A percentile compares a stretch with the other conserved stretches of the same genome.
phyloP scores from a whole-genome alignment of 2,113 vertebrate genomes.

The Pitta sordida region DNA sequence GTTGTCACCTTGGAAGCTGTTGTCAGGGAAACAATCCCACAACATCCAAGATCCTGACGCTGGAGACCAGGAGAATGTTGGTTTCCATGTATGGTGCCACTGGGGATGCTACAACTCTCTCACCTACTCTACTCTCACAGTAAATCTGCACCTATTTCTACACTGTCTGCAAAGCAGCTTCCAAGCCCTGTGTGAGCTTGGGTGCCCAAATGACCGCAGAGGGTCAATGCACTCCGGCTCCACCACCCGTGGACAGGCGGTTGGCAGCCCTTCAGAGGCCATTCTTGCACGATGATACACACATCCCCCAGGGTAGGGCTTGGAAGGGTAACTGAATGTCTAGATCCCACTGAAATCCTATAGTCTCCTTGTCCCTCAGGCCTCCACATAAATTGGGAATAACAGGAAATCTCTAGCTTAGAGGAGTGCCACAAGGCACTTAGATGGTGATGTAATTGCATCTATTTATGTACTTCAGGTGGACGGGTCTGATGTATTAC shows the following conservation, averaged over 20 bases:
- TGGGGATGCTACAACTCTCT: neutral
- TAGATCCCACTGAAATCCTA: conserved; percentile 54
- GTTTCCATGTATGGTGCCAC: neutral
- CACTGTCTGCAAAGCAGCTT: neutral
- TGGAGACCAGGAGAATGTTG: neutral
- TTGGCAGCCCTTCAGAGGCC: conserved; percentile 55
- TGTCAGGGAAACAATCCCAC: fast-evolving
- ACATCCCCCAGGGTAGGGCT: neutral
- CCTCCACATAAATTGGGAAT: conserved; percentile 25
- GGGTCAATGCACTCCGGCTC: fast-evolving
- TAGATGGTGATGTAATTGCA: neutral
- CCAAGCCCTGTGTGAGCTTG: neutral
- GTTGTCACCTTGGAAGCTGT: neutral
- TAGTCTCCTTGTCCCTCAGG: conserved; percentile 8
- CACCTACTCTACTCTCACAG: neutral
- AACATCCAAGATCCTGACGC: neutral
- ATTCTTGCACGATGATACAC: conserved; percentile 32
- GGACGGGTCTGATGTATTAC: neutral
- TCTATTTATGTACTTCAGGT: conserved; percentile 47
- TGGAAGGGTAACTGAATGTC: conserved; percentile 4
- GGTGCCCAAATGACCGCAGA: neutral
- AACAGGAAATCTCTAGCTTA: conserved; percentile 49
- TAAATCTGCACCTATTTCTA: neutral
- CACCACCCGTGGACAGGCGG: neutral
- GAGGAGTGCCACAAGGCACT: neutral